Conservation (phyloP, 1,140 invertebrate genomes). For the Dinoponera quadriceps region DNA sequence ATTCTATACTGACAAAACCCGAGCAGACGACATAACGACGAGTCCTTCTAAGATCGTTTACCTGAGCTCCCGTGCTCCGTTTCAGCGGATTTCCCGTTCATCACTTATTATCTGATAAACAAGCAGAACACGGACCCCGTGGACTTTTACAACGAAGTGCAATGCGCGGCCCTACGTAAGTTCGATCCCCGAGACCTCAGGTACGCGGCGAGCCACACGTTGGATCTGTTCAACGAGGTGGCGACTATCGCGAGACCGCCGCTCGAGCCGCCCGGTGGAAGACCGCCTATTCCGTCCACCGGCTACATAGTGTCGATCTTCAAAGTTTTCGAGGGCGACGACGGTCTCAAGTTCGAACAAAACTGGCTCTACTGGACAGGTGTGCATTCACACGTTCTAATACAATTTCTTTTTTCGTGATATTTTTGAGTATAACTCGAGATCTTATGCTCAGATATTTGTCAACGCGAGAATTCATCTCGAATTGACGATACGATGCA, state of each 20-base stretch:
- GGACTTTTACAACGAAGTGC: conserved; percentile 93
- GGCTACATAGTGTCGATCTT: conserved; percentile 97
- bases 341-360: conserved; percentile 95
- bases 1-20: background rate
- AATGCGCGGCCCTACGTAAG: conserved; percentile 91
- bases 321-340: conserved; percentile 97
- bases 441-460: background rate
- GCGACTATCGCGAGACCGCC: conserved; percentile 95
- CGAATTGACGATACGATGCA: background rate
- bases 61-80: conserved; percentile 66
- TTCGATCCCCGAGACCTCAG: conserved; percentile 93
- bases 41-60: conserved; percentile 33
- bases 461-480: too few species aligned
- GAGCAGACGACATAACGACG: background rate
- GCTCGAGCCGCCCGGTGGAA: conserved; percentile 90
- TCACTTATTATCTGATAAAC: conserved; percentile 95
- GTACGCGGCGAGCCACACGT: conserved; percentile 93
- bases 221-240: conserved; percentile 95
- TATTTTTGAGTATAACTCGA: background rate
- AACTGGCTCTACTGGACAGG: conserved; percentile 98
- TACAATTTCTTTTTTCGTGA: background rate
- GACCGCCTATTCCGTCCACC: conserved; percentile 91
- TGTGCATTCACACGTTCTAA: conserved; percentile 68
- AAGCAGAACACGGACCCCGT: conserved; percentile 93
- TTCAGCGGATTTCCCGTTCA: conserved; percentile 95